Evolutionary conservation across 2,888 invertebrate species (phyloP).

Genomic region (Trachelus tabidus): DNA sequence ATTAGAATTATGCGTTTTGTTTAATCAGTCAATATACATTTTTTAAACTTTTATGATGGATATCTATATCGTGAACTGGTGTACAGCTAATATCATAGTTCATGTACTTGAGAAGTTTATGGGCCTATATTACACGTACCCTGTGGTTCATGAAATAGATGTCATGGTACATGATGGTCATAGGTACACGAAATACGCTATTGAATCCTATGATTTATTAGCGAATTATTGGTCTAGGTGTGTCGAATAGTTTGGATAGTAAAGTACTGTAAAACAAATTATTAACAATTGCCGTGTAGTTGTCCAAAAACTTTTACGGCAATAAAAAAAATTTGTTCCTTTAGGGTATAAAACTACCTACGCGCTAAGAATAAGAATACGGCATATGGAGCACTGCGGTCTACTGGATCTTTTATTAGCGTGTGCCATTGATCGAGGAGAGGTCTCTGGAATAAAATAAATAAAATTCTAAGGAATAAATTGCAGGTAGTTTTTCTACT

Average conservation of each 20-base stretch:
- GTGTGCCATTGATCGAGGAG: background rate
- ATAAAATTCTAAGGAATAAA: background rate
- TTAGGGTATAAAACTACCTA: background rate
- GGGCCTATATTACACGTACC: background rate
- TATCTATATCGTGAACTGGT: background rate
- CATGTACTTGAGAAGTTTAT: background rate
- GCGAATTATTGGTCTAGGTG: background rate
- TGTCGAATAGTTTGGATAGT: background rate
- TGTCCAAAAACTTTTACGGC: background rate
- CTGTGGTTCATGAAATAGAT: background rate
- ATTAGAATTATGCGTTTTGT: background rate
- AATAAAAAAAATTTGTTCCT: background rate
- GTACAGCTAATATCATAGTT: background rate
- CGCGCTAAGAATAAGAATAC: background rate
- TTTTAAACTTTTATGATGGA: background rate
- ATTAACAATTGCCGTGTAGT: background rate
- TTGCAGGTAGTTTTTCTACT: background rate
- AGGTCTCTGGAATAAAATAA: background rate
- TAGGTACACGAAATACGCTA: background rate
- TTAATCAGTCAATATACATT: background rate
- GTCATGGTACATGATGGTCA: background rate
- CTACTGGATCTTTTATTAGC: background rate
- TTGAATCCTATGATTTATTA: background rate
- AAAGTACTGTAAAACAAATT: background rate
- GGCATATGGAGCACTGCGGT: background rate